Evolutionary conservation across 2,888 invertebrate species (phyloP), one percentile per base, ranked within the genome.

Genomic region (Acrobasis suavella): DNA sequence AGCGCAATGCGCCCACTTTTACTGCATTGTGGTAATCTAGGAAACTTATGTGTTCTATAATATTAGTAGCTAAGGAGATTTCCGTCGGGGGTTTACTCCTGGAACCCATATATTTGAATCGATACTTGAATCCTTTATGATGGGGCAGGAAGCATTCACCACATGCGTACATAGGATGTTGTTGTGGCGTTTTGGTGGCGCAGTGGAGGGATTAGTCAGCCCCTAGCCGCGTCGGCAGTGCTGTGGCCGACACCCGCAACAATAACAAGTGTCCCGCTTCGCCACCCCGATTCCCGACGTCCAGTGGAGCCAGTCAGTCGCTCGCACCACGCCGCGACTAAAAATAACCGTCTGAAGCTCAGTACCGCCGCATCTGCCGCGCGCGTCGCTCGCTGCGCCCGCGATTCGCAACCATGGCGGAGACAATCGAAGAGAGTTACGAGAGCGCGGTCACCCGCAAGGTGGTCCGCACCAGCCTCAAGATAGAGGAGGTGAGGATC

Each of bases 401-500:
- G 89, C 90, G 89, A 81, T 71, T 80, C 82, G 82, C 85, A 85
- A 83, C 85, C 89, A 94, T 94, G 94, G 94, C 94, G 93, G 94
- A 94, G 87, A 95, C 95, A 77, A 94, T 95, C 83, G 95, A 95
- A 89, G 95, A 95, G 86, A 90, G 93, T 75, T 95, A 94, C 93
- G 95, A 95, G 89, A 94, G 93, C 83, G 94, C 94, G 91, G 94
- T 95, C 91, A 94, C 94, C 86, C 93, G 95, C 84, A 95, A 95
- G 91, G 93, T 94, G 88, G 93, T 95, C 86, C 93, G 94, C 91
- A 95, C 93, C 82, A 95, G 93, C 91, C 93, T 94, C 91, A 95
- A 94, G 93, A 95, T 95, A 86, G 93, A 95, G 93, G 95, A 95
- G 94, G 95, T 95, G 94, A 94, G 94, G 86, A 80, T 80, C 80